Evolutionary conservation across 2,888 invertebrate genomes (phyloP), one percentile per base, ranked within the genome.

Genomic region (Dysmachus trigonus): DNA sequence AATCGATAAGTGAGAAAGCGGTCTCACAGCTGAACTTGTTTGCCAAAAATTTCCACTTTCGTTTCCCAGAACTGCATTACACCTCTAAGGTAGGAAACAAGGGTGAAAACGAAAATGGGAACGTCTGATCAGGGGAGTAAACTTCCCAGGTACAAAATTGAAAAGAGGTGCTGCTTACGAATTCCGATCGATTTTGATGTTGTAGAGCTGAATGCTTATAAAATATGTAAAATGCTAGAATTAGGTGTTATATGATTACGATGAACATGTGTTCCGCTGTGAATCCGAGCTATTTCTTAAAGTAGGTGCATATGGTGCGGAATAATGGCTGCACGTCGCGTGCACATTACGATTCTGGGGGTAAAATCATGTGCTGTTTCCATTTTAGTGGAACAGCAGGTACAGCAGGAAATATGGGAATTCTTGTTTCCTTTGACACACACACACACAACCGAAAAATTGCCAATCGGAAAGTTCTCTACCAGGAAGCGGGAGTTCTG

Each of bases 181-280:
- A 47, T 41, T 77, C 47, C 47, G 27, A 77, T 77, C 47, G 77
- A 77, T 77, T 47, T 77, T 47, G 15, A 13, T 35, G 47, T 27
- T n/a, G 47, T 13, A 30, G 18, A 41, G 10, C 47, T 18, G 47
- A 77, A 47, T 47, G 51, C 47, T 77, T 77, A 77, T 77, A 77
- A 77, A 77, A 77, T 77, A 77, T 77, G 47, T 77, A 77, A 77
- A 77, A 77, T 47, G 47, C 77, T 41, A 27, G 77, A 77, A 77
- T 77, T 77, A 77, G 77, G 77, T 77, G 77, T 77, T 77, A 47
- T 77, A 47, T 77, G 77, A 77, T 77, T 77, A 77, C 47, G 30
- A 31, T 41, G 77, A 10, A 35, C 77, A 77, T 77, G 77, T 77
- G 77, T 77, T 77, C 22, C 33, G 47, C 15, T 27, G 35, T 27